A percentile compares a stretch with the other conserved stretches of the same genome.
phyloP scores from a whole-genome alignment of 2,797 vertebrate genomes.

The Falco concolor region DNA sequence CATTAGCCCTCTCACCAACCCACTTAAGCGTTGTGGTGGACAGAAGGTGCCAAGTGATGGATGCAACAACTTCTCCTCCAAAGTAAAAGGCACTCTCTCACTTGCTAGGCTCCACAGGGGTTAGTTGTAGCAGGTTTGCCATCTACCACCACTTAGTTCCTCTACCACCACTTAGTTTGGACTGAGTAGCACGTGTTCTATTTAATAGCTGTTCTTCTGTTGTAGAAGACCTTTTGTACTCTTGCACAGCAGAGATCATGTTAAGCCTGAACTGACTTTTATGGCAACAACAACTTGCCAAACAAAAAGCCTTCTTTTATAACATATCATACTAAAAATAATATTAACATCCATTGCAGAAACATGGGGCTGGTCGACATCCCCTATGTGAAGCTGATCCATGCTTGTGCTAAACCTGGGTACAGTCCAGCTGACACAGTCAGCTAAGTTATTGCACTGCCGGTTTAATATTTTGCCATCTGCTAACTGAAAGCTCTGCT shows the following conservation, averaged over 20 bases:
- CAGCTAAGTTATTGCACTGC: conserved; percentile 68
- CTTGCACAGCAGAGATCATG: background rate
- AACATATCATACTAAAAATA: background rate
- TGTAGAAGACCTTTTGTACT: background rate
- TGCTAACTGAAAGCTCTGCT: conserved; percentile 74
- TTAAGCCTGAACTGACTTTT: background rate
- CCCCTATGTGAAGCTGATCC: conserved; percentile 50
- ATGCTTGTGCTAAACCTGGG: conserved; percentile 49
- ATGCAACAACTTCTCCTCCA: accelerated
- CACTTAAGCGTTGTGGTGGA: accelerated
- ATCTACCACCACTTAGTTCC: background rate
- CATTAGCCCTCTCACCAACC: background rate
- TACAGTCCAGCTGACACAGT: conserved; percentile 64
- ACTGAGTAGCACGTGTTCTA: background rate
- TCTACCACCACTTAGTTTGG: background rate
- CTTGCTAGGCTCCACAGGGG: background rate
- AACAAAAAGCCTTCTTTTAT: conserved; percentile 5
- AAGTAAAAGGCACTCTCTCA: background rate
- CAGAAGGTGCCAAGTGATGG: background rate
- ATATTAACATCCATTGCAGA: background rate
- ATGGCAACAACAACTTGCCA: background rate
- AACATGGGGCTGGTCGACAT: background rate
- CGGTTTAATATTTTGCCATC: conserved; percentile 78
- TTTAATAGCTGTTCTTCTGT: background rate
- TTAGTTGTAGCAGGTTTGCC: background rate